Evolutionary conservation across 2,888 invertebrate species (phyloP).

Genomic region (Quadriops clusia): DNA sequence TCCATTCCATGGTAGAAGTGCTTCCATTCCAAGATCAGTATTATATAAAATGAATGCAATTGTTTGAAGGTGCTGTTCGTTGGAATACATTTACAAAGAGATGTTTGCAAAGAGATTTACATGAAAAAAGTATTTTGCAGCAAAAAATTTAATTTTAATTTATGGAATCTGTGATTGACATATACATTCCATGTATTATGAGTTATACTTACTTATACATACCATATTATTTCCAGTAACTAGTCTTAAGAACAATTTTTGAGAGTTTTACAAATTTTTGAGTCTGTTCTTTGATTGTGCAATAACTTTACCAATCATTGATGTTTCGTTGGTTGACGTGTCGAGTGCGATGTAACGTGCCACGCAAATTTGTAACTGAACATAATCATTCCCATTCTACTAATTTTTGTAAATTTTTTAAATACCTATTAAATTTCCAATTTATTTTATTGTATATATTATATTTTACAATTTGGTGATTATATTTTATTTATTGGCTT

Average conservation of each 20-base stretch:
- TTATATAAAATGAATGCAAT: too few relatives aligned
- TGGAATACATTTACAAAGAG: not conserved
- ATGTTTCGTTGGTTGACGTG: too few relatives aligned
- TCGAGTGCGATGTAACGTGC: too few relatives aligned
- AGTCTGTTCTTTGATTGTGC: too few relatives aligned
- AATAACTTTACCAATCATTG: too few relatives aligned
- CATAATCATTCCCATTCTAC: conserved; percentile 7
- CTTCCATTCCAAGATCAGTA: too few relatives aligned
- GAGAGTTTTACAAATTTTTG: conserved; percentile 6
- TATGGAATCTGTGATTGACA: conserved; percentile 21
- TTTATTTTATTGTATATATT: conserved; percentile 15
- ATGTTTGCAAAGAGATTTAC: conserved; percentile 4
- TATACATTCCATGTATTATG: conserved; percentile 6
- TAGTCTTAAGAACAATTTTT: conserved; percentile 11
- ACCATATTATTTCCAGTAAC: conserved; percentile 9
- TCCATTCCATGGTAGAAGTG: too few relatives aligned
- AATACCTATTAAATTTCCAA: conserved; percentile 5
- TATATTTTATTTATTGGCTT: conserved; percentile 16
- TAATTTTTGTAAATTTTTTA: too few relatives aligned
- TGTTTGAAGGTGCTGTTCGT: too few relatives aligned
- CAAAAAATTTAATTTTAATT: conserved; percentile 13
- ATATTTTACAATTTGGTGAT: conserved; percentile 7
- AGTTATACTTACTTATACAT: conserved; percentile 4
- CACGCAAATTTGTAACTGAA: too few relatives aligned
- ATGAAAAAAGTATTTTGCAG: conserved; percentile 4